A percentile compares a stretch with the other conserved stretches of the same genome.
Evolutionary conservation across 2,888 invertebrate species (phyloP).

Genomic region (Drosophila paracracens): DNA sequence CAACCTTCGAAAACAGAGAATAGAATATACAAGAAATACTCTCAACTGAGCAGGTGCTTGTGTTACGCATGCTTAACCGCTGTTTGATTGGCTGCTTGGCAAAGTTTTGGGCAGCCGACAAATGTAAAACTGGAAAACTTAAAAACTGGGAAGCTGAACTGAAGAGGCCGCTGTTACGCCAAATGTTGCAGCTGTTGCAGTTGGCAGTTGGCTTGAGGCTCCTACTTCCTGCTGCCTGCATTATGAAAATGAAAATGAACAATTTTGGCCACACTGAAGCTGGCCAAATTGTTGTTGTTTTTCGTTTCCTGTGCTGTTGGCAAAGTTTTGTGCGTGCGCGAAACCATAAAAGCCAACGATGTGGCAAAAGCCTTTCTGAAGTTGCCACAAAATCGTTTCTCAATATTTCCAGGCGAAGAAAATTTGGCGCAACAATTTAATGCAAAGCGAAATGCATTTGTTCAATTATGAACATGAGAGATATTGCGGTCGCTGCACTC

Average conservation of each 20-base stretch:
- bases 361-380: constrained; percentile 75
- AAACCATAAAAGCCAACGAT: constrained; percentile 81
- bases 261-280: constrained; percentile 56
- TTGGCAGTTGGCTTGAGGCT: not conserved
- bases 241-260: constrained; percentile 53
- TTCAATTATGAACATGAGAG: too few relatives aligned
- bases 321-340: constrained; percentile 80
- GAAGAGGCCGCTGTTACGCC: constrained; percentile 24
- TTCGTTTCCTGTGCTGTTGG: constrained; percentile 42
- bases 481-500: too few relatives aligned
- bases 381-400: constrained; percentile 77
- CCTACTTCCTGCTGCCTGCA: constrained; percentile 3
- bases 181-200: constrained; percentile 21
- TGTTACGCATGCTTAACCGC: constrained; percentile 61
- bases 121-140: constrained; percentile 34
- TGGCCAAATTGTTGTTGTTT: constrained; percentile 37
- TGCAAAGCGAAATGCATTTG: constrained; percentile 16
- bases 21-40: not conserved
- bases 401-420: constrained; percentile 59
- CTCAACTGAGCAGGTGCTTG: constrained; percentile 28
- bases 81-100: constrained; percentile 69
- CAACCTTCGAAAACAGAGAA: not conserved
- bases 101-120: constrained; percentile 52
- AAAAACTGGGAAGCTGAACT: constrained; percentile 3
- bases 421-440: constrained; percentile 30